phyloP scores from a whole-genome alignment of 2,797 vertebrate genomes.

The Meriones psammophilus region DNA sequence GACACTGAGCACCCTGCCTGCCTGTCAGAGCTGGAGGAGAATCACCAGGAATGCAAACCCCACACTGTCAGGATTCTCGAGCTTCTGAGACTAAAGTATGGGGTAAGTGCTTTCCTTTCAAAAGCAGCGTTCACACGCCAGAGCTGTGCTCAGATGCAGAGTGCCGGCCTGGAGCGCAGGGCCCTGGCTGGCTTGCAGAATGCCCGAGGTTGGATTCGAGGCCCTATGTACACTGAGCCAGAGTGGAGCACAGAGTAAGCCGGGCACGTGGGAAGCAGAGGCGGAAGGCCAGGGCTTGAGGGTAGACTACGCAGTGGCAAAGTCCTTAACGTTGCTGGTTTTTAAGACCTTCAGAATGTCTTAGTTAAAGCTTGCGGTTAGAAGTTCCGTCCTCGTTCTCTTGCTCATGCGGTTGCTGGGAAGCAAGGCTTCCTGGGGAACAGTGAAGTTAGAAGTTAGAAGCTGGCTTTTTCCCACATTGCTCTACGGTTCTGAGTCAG shows the following conservation, averaged over 20 bases:
- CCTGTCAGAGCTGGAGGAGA: conserved; percentile 91
- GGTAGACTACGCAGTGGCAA: neutral
- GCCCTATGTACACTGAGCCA: neutral
- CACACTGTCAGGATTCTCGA: conserved; percentile 94
- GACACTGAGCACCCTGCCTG: conserved; percentile 90
- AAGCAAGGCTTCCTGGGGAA: neutral
- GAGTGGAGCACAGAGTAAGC: too few species aligned
- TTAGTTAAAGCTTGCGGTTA: neutral
- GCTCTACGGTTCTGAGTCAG: neutral
- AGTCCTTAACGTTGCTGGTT: neutral
- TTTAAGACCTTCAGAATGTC: neutral
- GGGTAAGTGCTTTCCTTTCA: conserved; percentile 88
- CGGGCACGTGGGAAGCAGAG: neutral
- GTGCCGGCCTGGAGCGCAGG: too few species aligned
- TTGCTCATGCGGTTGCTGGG: neutral
- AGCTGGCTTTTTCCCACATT: neutral
- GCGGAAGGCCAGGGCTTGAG: neutral
- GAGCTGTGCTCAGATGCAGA: neutral
- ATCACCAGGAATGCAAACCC: conserved; percentile 93
- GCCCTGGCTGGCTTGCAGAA: neutral
- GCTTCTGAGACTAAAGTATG: conserved; percentile 91
- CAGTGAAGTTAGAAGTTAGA: rapidly evolving
- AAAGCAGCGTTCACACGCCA: neutral
- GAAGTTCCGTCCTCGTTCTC: neutral
- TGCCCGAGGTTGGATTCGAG: neutral